Evolutionary conservation across 2,113 vertebrate species (phyloP).

Genomic region (Serinus canaria): DNA sequence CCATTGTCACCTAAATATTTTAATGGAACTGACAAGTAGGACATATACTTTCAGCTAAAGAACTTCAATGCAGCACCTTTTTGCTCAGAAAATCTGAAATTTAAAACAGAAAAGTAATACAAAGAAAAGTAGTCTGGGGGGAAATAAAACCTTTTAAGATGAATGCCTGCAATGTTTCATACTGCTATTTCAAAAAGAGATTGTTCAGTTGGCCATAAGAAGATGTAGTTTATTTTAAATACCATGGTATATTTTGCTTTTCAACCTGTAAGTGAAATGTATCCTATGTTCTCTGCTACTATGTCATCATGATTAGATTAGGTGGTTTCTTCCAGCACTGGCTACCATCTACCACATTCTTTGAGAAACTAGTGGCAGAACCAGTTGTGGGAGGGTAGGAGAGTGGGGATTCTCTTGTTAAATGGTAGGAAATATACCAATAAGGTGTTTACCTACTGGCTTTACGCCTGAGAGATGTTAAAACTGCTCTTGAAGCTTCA

Average conservation of each 20-base stretch:
- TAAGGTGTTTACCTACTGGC: background rate
- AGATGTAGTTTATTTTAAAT: background rate
- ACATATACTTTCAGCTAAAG: background rate
- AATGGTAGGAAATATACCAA: background rate
- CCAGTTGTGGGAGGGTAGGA: background rate
- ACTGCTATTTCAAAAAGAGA: background rate
- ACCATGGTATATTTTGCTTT: background rate
- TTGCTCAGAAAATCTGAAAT: background rate
- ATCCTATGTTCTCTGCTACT: background rate
- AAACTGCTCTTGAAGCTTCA: background rate
- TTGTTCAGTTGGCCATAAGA: background rate
- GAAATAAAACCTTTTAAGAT: background rate
- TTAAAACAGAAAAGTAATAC: background rate
- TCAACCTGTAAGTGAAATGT: background rate
- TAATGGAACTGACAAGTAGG: background rate
- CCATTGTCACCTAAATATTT: background rate
- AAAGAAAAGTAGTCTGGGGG: background rate
- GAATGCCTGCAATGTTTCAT: background rate
- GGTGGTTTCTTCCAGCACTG: background rate
- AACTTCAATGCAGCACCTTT: background rate
- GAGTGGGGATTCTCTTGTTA: background rate
- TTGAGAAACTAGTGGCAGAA: background rate
- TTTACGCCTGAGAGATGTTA: background rate
- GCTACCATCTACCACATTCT: background rate
- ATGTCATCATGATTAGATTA: background rate